Evolutionary conservation across 2,888 invertebrate genomes (phyloP).

Genomic region (Pyrgus malvae): DNA sequence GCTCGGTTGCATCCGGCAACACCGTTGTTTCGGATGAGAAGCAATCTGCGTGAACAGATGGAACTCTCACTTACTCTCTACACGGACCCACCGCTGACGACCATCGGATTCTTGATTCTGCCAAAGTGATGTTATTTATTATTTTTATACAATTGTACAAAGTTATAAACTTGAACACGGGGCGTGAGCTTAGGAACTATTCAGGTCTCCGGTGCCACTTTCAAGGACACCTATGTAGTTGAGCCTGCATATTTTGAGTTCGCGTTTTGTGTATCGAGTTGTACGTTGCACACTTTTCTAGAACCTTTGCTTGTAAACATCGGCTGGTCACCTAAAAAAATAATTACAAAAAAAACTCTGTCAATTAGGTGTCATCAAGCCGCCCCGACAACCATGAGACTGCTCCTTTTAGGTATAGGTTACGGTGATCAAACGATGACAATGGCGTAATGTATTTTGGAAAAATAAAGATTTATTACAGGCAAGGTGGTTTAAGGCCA

Average conservation of each 20-base stretch:
- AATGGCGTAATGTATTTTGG: slow-evolving; percentile 65
- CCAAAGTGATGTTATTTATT: slow-evolving; percentile 71
- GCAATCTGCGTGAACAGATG: slow-evolving; percentile 78
- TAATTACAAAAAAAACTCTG: slow-evolving; percentile 51
- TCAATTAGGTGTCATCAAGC: slow-evolving; percentile 61
- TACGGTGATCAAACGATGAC: slow-evolving; percentile 58
- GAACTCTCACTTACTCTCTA: not conserved
- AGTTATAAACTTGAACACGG: slow-evolving; percentile 69
- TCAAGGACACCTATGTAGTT: slow-evolving; percentile 22
- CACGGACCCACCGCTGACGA: slow-evolving; percentile 34
- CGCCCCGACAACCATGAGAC: slow-evolving; percentile 64
- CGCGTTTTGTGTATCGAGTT: slow-evolving; percentile 73
- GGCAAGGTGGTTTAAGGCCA: slow-evolving; percentile 70
- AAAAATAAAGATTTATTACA: slow-evolving; percentile 63
- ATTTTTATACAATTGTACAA: slow-evolving; percentile 79
- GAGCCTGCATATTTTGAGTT: slow-evolving; percentile 71
- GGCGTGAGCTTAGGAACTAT: slow-evolving; percentile 71
- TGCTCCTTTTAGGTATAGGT: slow-evolving; percentile 70
- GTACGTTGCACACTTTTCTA: slow-evolving; percentile 77
- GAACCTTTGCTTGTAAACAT: slow-evolving; percentile 57
- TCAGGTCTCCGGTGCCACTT: slow-evolving; percentile 42
- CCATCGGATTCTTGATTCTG: slow-evolving; percentile 58
- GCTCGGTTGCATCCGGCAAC: slow-evolving; percentile 85
- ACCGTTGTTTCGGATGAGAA: slow-evolving; percentile 87
- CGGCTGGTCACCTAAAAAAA: slow-evolving; percentile 65